Conservation (phyloP, 2,113 vertebrate genomes). For the Ibidorhyncha struthersii region DNA sequence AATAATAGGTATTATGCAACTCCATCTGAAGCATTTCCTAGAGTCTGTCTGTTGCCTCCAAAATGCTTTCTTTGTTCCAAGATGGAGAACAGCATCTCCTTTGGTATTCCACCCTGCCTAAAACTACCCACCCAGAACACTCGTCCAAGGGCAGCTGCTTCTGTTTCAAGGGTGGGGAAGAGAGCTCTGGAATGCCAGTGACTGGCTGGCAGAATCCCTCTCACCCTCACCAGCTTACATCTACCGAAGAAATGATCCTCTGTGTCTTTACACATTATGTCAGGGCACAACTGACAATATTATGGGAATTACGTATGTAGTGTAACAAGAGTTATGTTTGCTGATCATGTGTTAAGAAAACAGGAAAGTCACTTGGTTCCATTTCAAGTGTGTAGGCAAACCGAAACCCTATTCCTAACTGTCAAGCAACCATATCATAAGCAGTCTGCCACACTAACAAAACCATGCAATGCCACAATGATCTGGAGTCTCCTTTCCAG, state of each 20-base stretch:
- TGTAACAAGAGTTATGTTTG: conserved; percentile 48
- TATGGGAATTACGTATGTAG: conserved; percentile 41
- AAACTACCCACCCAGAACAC: not conserved
- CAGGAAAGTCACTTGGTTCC: conserved; percentile 49
- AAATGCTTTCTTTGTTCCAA: not conserved
- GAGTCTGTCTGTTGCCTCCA: not conserved
- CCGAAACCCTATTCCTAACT: conserved; percentile 5
- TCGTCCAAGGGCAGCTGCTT: not conserved
- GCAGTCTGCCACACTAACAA: not conserved
- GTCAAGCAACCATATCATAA: conserved; percentile 9
- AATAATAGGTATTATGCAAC: not conserved
- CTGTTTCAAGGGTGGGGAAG: not conserved
- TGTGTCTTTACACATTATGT: conserved; percentile 44
- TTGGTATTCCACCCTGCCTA: not conserved
- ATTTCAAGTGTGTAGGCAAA: conserved; percentile 60
- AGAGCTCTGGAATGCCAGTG: not conserved
- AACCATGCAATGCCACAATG: conserved; percentile 26
- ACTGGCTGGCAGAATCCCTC: conserved; percentile 19
- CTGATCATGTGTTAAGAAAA: conserved; percentile 57
- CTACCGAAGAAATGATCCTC: conserved; percentile 1
- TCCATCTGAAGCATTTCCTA: not conserved
- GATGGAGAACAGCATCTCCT: not conserved
- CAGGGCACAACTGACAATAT: conserved; percentile 56
- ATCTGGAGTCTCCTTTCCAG: conserved; percentile 29
- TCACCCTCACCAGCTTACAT: conserved; percentile 6